phyloP scores from a whole-genome alignment of 2,888 invertebrate species.

The Megastigmus dorsalis region DNA sequence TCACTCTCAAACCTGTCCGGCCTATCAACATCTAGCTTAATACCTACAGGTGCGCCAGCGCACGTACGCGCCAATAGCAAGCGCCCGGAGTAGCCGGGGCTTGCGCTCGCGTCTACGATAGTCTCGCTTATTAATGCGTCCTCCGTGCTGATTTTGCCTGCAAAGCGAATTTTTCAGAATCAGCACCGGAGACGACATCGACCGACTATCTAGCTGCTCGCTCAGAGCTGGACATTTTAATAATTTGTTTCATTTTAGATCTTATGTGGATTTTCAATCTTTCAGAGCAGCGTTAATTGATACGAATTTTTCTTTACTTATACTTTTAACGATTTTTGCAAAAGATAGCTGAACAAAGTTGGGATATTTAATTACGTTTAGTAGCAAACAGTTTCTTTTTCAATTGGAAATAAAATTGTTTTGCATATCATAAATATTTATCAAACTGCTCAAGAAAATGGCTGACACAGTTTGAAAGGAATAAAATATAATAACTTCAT shows the following conservation, averaged over 20 bases:
- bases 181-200: neutral
- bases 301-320: neutral
- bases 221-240: conserved; percentile 1
- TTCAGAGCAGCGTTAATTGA: neutral
- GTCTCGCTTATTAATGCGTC: conserved; percentile 3
- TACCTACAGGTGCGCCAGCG: conserved; percentile 80
- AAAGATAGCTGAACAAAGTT: too few relatives aligned
- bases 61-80: conserved; percentile 80
- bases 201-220: neutral
- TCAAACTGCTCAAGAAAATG: too few relatives aligned
- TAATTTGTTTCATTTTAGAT: too few relatives aligned
- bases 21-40: conserved; percentile 79
- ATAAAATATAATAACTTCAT: too few relatives aligned
- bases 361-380: too few relatives aligned
- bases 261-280: neutral
- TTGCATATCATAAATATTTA: too few relatives aligned
- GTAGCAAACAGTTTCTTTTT: too few relatives aligned
- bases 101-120: conserved; percentile 34
- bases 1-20: conserved; percentile 79
- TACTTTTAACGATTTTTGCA: neutral
- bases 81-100: conserved; percentile 56
- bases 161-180: conserved; percentile 26
- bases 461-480: too few relatives aligned
- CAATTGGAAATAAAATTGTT: too few relatives aligned
- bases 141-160: conserved; percentile 38